A percentile compares a stretch with the other conserved stretches of the same genome.
These are phyloP conservation scores for Aelia acuminata DNA, from an alignment of 2,888 invertebrate species.

Conservation along the genomic window DNA sequence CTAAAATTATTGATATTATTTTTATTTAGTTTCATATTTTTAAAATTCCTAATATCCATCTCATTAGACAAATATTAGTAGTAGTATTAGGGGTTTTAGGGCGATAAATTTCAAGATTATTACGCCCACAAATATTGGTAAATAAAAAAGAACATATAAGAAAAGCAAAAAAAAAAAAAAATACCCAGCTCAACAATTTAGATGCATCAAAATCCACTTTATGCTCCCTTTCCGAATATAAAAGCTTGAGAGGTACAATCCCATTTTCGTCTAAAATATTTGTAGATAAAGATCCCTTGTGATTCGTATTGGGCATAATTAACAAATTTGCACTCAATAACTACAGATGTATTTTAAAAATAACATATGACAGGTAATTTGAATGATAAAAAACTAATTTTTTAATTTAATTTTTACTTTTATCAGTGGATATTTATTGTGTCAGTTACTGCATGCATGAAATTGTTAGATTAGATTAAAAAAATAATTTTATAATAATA, in stretches of 20 bases:
- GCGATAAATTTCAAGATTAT: too few relatives aligned
- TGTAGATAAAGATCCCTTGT: background rate
- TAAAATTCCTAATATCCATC: background rate
- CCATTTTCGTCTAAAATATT: conserved; percentile 6
- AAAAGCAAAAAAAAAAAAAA: background rate
- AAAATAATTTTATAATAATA: too few relatives aligned
- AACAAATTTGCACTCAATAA: conserved; percentile 27
- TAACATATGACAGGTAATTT: conserved; percentile 9
- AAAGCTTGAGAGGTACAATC: conserved; percentile 3
- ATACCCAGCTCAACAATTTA: conserved; percentile 16
- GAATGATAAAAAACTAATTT: background rate
- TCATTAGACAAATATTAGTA: too few relatives aligned
- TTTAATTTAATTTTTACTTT: too few relatives aligned
- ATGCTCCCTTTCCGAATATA: background rate
- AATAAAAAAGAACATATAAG: background rate
- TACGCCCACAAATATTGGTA: too few relatives aligned
- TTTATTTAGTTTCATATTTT: background rate
- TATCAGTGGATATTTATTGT: too few relatives aligned
- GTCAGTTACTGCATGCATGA: too few relatives aligned
- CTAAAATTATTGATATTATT: background rate
- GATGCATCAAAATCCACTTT: background rate
- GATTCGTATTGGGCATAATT: background rate
- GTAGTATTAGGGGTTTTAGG: background rate
- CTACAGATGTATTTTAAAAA: background rate
- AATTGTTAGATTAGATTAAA: too few relatives aligned